phyloP scores from a whole-genome alignment of 2,797 vertebrate genomes.

The Phalloptychus januarius region DNA sequence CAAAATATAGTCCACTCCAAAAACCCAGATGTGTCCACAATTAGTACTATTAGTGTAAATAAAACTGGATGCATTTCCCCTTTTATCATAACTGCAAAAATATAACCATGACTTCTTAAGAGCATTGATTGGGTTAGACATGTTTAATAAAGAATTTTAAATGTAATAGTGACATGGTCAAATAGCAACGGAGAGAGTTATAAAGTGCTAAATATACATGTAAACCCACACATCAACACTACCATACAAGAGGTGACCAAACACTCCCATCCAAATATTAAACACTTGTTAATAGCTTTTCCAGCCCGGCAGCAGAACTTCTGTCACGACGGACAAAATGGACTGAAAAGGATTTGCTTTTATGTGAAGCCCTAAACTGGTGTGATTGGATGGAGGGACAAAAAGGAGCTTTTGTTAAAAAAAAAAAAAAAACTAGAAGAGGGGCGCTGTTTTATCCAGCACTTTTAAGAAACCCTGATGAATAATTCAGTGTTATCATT shows the following conservation, averaged over 20 bases:
- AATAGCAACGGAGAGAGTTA: constrained; percentile 55
- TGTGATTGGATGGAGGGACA: constrained; percentile 77
- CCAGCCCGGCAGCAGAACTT: constrained; percentile 74
- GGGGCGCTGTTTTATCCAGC: constrained; percentile 82
- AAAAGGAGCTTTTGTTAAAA: constrained; percentile 83
- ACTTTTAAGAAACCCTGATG: constrained; percentile 87
- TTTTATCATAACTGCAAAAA: background rate
- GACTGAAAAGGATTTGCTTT: constrained; percentile 79
- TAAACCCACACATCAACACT: constrained; percentile 41
- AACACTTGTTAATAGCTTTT: constrained; percentile 88
- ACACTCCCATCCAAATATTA: constrained; percentile 86
- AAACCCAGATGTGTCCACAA: background rate
- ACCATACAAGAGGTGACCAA: constrained; percentile 68
- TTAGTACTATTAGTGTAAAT: background rate
- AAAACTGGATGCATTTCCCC: background rate
- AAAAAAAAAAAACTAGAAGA: constrained; percentile 34
- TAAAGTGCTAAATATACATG: constrained; percentile 54
- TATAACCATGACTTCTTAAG: constrained; percentile 7
- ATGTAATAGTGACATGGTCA: constrained; percentile 60
- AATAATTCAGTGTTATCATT: constrained; percentile 97
- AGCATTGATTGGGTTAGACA: constrained; percentile 23
- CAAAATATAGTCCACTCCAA: background rate
- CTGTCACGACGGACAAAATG: constrained; percentile 76
- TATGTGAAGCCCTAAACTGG: constrained; percentile 79
- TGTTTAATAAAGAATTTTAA: constrained; percentile 47